A percentile compares a stretch with the other conserved stretches of the same genome.
These are phyloP conservation scores for Epizoanthus stellaris DNA, from an alignment of 92 coral and sea anemone species.

Conservation along the genomic window DNA sequence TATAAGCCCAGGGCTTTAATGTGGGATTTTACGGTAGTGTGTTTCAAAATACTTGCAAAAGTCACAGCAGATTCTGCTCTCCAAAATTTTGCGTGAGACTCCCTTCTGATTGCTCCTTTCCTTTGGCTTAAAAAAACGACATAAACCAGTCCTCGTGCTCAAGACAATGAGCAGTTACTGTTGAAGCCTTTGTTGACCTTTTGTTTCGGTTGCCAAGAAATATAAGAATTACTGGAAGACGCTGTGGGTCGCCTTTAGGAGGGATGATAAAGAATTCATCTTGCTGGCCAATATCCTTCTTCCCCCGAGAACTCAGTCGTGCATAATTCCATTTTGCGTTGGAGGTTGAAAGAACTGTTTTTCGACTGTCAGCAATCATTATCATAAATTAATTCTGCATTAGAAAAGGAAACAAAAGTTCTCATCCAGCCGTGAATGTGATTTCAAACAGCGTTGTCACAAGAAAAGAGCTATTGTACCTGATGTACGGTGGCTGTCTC, in stretches of 20 bases:
- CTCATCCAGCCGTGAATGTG: constrained; percentile 35
- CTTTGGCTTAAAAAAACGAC: not conserved
- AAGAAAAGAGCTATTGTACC: constrained; percentile 30
- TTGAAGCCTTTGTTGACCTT: constrained; percentile 6
- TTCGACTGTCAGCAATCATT: constrained; percentile 26
- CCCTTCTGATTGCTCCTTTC: too few relatives aligned
- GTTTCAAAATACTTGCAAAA: too few relatives aligned
- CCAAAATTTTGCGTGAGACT: too few relatives aligned
- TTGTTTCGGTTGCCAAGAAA: constrained; percentile 37
- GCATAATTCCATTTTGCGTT: constrained; percentile 1
- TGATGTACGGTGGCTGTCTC: constrained; percentile 17
- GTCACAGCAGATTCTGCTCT: too few relatives aligned
- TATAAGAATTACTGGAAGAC: not conserved
- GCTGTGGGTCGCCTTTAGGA: constrained; percentile 9
- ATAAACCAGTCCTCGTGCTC: constrained; percentile 36
- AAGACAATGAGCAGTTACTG: constrained; percentile 10
- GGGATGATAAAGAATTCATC: not conserved
- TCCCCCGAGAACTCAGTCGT: not conserved
- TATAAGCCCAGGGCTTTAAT: too few relatives aligned
- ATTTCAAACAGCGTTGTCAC: constrained; percentile 14
- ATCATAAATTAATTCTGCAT: constrained; percentile 35
- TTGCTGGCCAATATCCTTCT: not conserved
- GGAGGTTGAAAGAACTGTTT: not conserved
- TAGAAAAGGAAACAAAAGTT: constrained; percentile 20
- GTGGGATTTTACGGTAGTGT: too few relatives aligned